Evolutionary conservation across 2,888 invertebrate species (phyloP).

Genomic region (Lacanobia wlatinum): DNA sequence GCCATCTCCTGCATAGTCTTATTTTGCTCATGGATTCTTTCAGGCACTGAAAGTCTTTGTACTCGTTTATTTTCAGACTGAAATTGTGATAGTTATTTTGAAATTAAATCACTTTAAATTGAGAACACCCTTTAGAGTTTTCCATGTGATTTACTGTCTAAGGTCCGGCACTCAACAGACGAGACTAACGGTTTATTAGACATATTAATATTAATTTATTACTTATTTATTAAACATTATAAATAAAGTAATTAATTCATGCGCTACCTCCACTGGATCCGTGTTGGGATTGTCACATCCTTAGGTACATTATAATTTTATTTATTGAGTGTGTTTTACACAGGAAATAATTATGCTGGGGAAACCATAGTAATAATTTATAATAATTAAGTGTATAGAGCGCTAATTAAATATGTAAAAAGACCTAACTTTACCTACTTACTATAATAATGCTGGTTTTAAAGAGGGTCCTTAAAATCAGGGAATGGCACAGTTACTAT

Average conservation of each 20-base stretch:
- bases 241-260: constrained; percentile 32
- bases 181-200: constrained; percentile 28
- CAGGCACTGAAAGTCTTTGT: too few relatives aligned
- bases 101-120: neutral
- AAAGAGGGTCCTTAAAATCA: neutral
- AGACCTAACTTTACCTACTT: neutral
- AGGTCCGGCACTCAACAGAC: constrained; percentile 38
- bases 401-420: neutral
- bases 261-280: constrained; percentile 29
- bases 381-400: too few relatives aligned
- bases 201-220: constrained; percentile 37
- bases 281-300: constrained; percentile 25
- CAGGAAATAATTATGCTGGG: neutral
- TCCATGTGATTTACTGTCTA: constrained; percentile 29
- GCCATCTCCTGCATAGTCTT: too few relatives aligned
- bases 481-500: too few relatives aligned
- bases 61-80: neutral
- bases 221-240: constrained; percentile 10
- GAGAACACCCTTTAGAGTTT: neutral
- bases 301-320: neutral
- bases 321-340: constrained; percentile 16
- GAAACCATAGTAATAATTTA: neutral
- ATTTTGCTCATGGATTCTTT: too few relatives aligned
- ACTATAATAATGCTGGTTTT: neutral
- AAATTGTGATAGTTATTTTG: neutral